phyloP scores from a whole-genome alignment of 2,888 invertebrate species.

The Rotaria magnacalcarata region DNA sequence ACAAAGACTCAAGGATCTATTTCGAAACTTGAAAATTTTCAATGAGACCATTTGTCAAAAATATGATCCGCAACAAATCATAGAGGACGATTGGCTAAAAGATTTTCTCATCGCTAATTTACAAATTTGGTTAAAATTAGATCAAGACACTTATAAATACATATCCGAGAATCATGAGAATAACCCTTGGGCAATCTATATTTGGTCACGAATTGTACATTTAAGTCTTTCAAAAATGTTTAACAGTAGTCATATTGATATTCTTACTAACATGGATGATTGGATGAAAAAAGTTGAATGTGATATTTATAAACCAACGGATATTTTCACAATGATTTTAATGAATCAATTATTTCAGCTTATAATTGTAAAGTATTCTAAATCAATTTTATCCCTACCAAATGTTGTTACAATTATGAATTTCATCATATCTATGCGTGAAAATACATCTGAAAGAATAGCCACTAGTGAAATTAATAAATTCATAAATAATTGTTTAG shows the following conservation, averaged over 20 bases:
- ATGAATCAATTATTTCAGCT: neutral
- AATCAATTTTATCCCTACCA: neutral
- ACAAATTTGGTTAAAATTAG: neutral
- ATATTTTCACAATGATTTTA: conserved; percentile 9
- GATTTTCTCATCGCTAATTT: neutral
- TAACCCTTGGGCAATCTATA: neutral
- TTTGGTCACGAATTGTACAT: neutral
- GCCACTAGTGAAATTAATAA: neutral
- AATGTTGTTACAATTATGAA: neutral
- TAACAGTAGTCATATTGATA: neutral
- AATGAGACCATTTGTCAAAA: neutral
- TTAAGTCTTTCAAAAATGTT: neutral
- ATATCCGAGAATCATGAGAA: neutral
- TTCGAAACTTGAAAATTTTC: neutral
- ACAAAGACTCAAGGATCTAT: neutral
- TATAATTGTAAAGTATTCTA: neutral
- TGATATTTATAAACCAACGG: neutral
- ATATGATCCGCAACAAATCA: neutral
- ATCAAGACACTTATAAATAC: neutral
- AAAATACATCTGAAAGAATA: neutral
- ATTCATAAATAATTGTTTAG: too few relatives aligned
- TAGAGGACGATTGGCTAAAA: neutral
- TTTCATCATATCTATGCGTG: neutral
- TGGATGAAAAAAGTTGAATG: neutral
- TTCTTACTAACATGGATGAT: neutral